Percentiles rank a stretch among this genome's conserved stretches.
Evolutionary conservation across 2,888 invertebrate genomes (phyloP).

Genomic region (Danaus chrysippus): DNA sequence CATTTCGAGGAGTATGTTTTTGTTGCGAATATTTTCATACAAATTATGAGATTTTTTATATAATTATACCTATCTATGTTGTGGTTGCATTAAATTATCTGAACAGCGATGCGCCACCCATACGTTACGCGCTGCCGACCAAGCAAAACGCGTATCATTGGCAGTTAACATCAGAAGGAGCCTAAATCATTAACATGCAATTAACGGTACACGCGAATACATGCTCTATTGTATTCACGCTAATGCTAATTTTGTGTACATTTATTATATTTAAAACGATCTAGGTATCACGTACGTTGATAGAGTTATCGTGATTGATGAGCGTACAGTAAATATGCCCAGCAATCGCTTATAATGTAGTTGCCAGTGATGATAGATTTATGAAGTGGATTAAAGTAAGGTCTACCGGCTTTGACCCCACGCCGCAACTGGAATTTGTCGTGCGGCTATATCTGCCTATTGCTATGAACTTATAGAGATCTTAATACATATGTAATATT

Average conservation of each 20-base stretch:
- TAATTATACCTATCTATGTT: not conserved
- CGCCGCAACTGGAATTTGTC: constrained; percentile 23
- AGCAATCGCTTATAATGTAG: constrained; percentile 27
- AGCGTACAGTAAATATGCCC: constrained; percentile 30
- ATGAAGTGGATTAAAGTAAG: constrained; percentile 25
- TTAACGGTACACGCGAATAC: constrained; percentile 16
- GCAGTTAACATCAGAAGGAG: constrained; percentile 31
- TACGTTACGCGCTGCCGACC: constrained; percentile 44
- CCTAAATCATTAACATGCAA: constrained; percentile 18
- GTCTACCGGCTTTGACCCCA: constrained; percentile 22
- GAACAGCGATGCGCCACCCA: constrained; percentile 34
- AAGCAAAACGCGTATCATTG: constrained; percentile 48
- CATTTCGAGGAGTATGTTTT: no score
- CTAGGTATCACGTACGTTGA: constrained; percentile 29
- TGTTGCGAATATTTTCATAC: not conserved
- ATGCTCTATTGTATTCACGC: constrained; percentile 19
- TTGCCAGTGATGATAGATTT: constrained; percentile 31
- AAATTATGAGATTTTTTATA: not conserved
- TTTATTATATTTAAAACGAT: constrained; percentile 11
- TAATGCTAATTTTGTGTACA: constrained; percentile 19
- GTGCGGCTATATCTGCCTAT: constrained; percentile 13
- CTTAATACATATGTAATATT: constrained; percentile 14
- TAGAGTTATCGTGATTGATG: constrained; percentile 42
- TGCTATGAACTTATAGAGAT: constrained; percentile 12
- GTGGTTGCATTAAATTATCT: constrained; percentile 11